These are phyloP conservation scores for Poicephalus gulielmi DNA, from an alignment of 2,113 vertebrate species.

Conservation along the genomic window DNA sequence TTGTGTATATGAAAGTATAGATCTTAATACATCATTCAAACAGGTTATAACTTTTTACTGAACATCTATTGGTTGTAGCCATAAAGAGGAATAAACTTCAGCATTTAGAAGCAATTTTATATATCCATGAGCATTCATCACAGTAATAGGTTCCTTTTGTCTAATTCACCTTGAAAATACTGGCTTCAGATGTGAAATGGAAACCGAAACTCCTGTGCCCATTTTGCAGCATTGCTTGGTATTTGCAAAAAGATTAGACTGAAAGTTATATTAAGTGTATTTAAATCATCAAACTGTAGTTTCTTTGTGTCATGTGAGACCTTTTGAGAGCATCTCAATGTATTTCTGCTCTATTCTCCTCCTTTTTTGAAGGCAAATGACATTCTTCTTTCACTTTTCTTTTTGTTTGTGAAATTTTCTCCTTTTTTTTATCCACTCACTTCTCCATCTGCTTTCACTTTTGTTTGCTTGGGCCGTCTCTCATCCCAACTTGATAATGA, in stretches of 20 bases:
- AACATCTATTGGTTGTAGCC: not conserved
- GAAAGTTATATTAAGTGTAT: conserved; percentile 63
- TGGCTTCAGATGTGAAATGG: conserved; percentile 31
- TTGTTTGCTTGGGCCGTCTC: conserved; percentile 97
- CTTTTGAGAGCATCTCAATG: conserved; percentile 78
- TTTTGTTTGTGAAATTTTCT: conserved; percentile 85
- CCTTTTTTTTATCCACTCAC: conserved; percentile 82
- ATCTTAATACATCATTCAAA: conserved; percentile 56
- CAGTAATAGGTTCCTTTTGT: conserved; percentile 21
- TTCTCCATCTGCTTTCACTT: conserved; percentile 99
- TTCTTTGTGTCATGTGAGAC: conserved; percentile 72
- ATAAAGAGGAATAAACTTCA: not conserved
- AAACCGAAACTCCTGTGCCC: not conserved
- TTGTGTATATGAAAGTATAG: conserved; percentile 30
- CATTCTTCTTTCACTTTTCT: conserved; percentile 95
- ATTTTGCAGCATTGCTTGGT: not conserved
- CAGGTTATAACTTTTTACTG: conserved; percentile 59
- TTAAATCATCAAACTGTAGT: conserved; percentile 75
- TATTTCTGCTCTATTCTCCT: conserved; percentile 81
- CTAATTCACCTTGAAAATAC: conserved; percentile 41
- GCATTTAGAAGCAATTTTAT: conserved; percentile 21
- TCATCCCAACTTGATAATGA: conserved; percentile 99
- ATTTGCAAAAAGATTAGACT: not conserved
- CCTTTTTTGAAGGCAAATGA: conserved; percentile 93
- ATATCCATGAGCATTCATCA: conserved; percentile 40